A percentile compares a stretch with the other conserved stretches of the same genome.
Evolutionary conservation across 2,113 vertebrate species (phyloP).

Genomic region (Bucco capensis): DNA sequence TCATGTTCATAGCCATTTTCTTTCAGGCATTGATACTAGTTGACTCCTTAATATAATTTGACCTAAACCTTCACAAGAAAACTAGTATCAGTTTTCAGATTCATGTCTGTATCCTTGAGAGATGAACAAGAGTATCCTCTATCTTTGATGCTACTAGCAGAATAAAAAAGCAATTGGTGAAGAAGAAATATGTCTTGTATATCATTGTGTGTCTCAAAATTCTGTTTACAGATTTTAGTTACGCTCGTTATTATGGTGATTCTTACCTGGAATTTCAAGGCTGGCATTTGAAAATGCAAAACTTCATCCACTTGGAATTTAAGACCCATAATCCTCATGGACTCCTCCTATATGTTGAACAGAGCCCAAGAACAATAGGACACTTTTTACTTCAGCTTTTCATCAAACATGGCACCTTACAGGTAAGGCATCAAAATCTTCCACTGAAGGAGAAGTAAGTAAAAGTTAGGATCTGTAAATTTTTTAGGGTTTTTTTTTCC

Average conservation of each 20-base stretch:
- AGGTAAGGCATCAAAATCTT: constrained; percentile 68
- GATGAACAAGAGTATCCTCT: neutral
- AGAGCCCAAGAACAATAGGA: constrained; percentile 45
- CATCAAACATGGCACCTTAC: constrained; percentile 72
- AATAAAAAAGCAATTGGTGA: neutral
- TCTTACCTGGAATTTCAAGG: constrained; percentile 82
- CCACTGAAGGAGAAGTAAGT: neutral
- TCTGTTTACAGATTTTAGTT: constrained; percentile 69
- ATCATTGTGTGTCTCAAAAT: neutral
- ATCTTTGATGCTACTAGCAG: neutral
- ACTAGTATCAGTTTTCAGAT: neutral
- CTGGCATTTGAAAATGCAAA: constrained; percentile 68
- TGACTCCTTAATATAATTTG: neutral
- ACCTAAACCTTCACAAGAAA: neutral
- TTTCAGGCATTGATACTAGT: neutral
- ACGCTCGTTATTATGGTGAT: constrained; percentile 72
- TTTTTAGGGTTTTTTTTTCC: neutral
- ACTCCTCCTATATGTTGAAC: constrained; percentile 76
- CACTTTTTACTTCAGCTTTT: constrained; percentile 78
- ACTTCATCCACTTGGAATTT: constrained; percentile 78
- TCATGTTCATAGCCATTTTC: neutral
- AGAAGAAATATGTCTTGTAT: neutral
- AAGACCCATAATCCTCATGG: constrained; percentile 71
- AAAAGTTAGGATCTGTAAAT: neutral
- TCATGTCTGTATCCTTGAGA: neutral